Evolutionary conservation across 2,888 invertebrate species (phyloP), one percentile per base, ranked within the genome.

Genomic region (Cenopis cana): DNA sequence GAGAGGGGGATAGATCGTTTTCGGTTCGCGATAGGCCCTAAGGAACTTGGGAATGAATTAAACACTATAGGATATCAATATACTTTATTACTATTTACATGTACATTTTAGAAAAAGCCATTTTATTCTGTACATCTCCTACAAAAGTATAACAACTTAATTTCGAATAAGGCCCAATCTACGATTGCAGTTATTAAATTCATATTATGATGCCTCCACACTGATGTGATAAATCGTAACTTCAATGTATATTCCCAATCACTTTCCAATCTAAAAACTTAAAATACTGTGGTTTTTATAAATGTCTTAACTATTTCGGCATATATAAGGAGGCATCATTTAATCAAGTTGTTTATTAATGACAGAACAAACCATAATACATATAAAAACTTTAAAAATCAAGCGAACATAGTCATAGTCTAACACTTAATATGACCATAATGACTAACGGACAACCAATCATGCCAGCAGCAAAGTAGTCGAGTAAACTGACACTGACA

Each of bases 11-110:
- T 4, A 24, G 2, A 3, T 24, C 24, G 1, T 24, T 24, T 24
- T 24, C 24, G 24, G 24, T 24, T 24, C 4, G 24, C 24, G 24
- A 4, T 24, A 24, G 4, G 24, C 24, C 24, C 24, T 24, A 33
- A 33, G 33, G 8, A 10, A 1, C 2, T 57, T 49, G 57, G 62
- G 59, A 9, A 67, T 60, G 70, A 76, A 79, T 75, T 72, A 75
- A 76, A 79, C 68, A 73, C 62, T 50, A 73, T 75, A 73, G 76
- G 78, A 80, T 79, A 80, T 74, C 74, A 73, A 79, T 77, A 79
- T 70, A 76, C 76, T 86, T 86, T 86, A 85, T 86, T 83, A 80
- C 78, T 88, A 87, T 88, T 83, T 88, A 89, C 86, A 88, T 81
- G 84, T 84, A 84, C 79, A 80, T 86, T 85, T 84, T 84, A 85